Conservation (phyloP, 1,140 invertebrate genomes). For the Latrodectus geometricus region DNA sequence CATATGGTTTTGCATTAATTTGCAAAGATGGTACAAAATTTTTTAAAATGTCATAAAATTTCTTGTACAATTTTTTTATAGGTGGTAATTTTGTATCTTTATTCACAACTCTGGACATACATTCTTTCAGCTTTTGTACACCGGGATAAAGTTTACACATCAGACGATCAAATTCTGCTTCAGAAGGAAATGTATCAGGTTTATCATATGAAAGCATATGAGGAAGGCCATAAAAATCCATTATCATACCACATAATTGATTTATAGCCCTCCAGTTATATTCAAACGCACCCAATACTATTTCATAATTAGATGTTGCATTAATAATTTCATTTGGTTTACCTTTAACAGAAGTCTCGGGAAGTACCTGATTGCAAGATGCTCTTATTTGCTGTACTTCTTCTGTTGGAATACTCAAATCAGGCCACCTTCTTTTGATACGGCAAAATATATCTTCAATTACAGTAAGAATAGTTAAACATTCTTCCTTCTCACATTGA, state of each 20-base stretch:
- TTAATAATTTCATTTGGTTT: too few species aligned
- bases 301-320: neutral
- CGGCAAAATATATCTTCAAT: conserved; percentile 4
- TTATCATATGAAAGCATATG: neutral
- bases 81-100: neutral
- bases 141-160: neutral
- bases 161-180: neutral
- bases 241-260: neutral
- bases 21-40: neutral
- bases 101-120: neutral
- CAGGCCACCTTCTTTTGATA: conserved; percentile 2
- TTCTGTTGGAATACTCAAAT: neutral
- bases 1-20: neutral
- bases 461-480: neutral
- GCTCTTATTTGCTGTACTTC: too few species aligned
- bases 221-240: neutral
- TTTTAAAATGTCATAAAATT: neutral
- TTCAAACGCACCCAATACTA: neutral
- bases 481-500: neutral
- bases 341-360: too few species aligned
- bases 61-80: neutral
- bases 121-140: neutral
- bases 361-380: too few species aligned
- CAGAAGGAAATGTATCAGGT: neutral
- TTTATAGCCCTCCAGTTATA: neutral